A percentile compares a stretch with the other conserved stretches of the same genome.
These are phyloP conservation scores for Papilio gigon DNA, from an alignment of 2,888 invertebrate genomes.

Conservation along the genomic window DNA sequence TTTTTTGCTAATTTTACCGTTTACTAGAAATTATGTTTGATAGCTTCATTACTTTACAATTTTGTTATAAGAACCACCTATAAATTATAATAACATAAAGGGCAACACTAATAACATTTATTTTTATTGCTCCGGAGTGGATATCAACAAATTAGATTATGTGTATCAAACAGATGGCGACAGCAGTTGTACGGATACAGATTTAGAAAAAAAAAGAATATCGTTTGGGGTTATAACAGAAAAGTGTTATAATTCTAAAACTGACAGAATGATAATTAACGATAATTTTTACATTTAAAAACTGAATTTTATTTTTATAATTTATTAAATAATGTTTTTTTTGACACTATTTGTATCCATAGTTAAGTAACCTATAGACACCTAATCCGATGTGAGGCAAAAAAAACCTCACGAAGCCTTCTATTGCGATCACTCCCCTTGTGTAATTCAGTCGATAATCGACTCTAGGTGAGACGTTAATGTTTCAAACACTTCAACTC, in stretches of 20 bases:
- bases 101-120: slow-evolving; percentile 49
- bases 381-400: too few species aligned
- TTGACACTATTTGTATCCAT: too few species aligned
- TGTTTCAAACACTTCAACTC: too few species aligned
- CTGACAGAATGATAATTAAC: neutral
- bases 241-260: neutral
- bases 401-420: too few species aligned
- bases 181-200: slow-evolving; percentile 27
- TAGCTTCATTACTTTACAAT: slow-evolving; percentile 17
- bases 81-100: slow-evolving; percentile 32
- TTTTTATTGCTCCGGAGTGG: slow-evolving; percentile 65
- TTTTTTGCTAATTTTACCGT: neutral
- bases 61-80: slow-evolving; percentile 14
- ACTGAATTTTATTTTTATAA: too few species aligned
- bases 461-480: too few species aligned
- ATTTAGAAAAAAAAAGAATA: slow-evolving; percentile 27
- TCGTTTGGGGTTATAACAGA: neutral
- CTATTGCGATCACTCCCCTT: too few species aligned
- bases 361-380: too few species aligned
- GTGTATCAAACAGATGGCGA: slow-evolving; percentile 57
- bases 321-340: too few species aligned
- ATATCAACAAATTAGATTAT: slow-evolving; percentile 78
- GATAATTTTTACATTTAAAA: neutral
- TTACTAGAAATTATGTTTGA: slow-evolving; percentile 18
- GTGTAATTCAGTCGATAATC: too few species aligned